phyloP scores from a whole-genome alignment of 1,140 invertebrate species.

The Ridgeia piscesae region DNA sequence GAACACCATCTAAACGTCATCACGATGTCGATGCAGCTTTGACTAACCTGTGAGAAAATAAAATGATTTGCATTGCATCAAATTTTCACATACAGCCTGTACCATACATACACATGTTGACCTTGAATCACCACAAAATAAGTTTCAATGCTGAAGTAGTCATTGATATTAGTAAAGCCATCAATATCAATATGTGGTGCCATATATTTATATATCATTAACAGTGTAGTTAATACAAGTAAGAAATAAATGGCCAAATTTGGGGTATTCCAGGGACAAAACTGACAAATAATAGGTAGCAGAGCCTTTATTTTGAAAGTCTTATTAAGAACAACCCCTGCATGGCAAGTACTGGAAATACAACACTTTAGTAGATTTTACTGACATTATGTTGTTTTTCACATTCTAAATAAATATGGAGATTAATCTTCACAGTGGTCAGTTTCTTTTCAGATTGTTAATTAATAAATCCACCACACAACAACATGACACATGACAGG shows the following conservation, averaged over 20 bases:
- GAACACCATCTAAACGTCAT: not conserved
- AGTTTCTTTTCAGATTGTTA: not conserved
- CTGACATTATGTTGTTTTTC: not conserved
- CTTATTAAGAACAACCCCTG: not conserved
- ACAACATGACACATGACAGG: not conserved
- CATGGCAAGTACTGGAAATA: not conserved
- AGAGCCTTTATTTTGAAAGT: too few relatives aligned
- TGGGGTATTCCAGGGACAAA: not conserved
- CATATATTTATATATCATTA: not conserved
- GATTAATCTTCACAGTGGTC: too few relatives aligned
- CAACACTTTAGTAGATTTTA: not conserved
- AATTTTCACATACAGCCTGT: not conserved
- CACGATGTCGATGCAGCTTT: not conserved
- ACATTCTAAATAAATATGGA: not conserved
- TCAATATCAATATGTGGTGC: not conserved
- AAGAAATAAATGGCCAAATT: not conserved
- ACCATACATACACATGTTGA: not conserved
- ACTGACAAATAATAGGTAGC: too few relatives aligned
- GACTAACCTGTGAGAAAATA: not conserved
- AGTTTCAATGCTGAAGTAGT: not conserved
- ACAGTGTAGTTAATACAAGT: not conserved
- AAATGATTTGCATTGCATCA: not conserved
- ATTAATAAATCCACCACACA: not conserved
- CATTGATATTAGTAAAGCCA: not conserved
- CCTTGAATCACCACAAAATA: not conserved